A percentile compares a stretch with the other conserved stretches of the same genome.
phyloP scores from a whole-genome alignment of 2,888 invertebrate genomes.

The Sminthurides aquaticus region DNA sequence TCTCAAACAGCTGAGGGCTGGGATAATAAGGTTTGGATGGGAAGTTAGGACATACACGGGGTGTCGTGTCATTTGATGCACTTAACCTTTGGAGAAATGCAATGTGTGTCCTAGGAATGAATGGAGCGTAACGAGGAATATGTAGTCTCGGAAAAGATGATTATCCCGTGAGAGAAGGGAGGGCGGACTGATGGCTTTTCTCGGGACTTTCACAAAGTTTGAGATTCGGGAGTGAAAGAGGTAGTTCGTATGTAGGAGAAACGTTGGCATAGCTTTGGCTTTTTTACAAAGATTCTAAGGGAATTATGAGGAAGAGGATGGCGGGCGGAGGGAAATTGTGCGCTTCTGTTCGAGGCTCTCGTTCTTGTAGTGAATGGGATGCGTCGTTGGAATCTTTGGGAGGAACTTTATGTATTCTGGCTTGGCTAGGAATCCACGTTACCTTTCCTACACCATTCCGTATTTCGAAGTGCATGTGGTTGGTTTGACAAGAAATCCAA shows the following conservation, averaged over 20 bases:
- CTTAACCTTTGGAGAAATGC: neutral
- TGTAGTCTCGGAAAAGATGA: neutral
- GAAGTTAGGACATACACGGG: too few relatives aligned
- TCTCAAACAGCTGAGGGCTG: too few relatives aligned
- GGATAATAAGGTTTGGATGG: too few relatives aligned
- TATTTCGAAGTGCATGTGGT: neutral
- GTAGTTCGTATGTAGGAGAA: too few relatives aligned
- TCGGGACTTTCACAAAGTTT: too few relatives aligned
- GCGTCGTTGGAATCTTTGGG: neutral
- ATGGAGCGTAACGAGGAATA: neutral
- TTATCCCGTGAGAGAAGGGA: neutral
- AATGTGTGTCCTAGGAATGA: neutral
- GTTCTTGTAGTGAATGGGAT: neutral
- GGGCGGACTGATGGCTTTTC: neutral
- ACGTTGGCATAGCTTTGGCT: too few relatives aligned
- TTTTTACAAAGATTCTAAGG: too few relatives aligned
- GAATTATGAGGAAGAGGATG: too few relatives aligned
- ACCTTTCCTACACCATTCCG: neutral
- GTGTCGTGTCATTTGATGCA: neutral
- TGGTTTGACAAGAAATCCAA: neutral
- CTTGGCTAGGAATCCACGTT: neutral
- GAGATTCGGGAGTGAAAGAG: too few relatives aligned
- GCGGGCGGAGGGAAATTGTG: neutral
- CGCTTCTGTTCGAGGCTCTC: neutral
- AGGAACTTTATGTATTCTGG: neutral